Evolutionary conservation across 2,888 invertebrate genomes (phyloP).

Genomic region (Merodon equestris): DNA sequence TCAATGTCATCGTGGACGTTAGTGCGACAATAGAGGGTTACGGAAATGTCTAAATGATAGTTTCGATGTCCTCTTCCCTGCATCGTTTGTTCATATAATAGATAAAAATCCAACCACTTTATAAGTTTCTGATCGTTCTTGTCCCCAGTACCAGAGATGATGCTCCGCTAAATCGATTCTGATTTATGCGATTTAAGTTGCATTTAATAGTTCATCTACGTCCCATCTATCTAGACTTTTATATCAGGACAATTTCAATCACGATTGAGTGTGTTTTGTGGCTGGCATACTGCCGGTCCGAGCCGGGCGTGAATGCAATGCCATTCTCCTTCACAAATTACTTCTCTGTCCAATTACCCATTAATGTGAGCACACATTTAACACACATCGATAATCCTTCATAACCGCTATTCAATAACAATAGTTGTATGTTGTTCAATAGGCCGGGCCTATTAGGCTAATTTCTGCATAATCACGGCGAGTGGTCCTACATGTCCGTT

Average conservation of each 20-base stretch:
- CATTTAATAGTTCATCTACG: too few species aligned
- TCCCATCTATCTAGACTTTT: too few species aligned
- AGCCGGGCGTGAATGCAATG: not conserved
- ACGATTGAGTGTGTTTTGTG: too few species aligned
- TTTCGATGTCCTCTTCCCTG: slow-evolving; percentile 5
- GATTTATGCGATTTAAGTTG: too few species aligned
- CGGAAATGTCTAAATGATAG: slow-evolving; percentile 49
- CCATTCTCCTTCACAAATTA: too few species aligned
- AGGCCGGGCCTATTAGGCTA: slow-evolving; percentile 59
- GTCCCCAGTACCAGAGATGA: too few species aligned
- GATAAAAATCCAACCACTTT: slow-evolving; percentile 64
- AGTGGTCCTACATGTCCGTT: slow-evolving; percentile 44
- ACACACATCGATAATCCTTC: slow-evolving; percentile 63
- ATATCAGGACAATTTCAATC: too few species aligned
- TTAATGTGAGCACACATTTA: slow-evolving; percentile 57
- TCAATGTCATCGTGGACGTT: slow-evolving; percentile 54
- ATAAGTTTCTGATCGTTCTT: too few species aligned
- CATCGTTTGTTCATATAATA: slow-evolving; percentile 41
- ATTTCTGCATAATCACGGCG: slow-evolving; percentile 63
- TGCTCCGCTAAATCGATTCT: too few species aligned
- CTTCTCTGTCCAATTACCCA: slow-evolving; percentile 59
- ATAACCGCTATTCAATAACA: slow-evolving; percentile 67
- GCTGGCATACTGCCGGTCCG: too few species aligned
- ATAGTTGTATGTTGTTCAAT: slow-evolving; percentile 34
- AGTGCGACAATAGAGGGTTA: slow-evolving; percentile 9